Evolutionary conservation across 2,888 invertebrate genomes (phyloP), one percentile per base, ranked within the genome.

Genomic region (Epsilonema sp.): DNA sequence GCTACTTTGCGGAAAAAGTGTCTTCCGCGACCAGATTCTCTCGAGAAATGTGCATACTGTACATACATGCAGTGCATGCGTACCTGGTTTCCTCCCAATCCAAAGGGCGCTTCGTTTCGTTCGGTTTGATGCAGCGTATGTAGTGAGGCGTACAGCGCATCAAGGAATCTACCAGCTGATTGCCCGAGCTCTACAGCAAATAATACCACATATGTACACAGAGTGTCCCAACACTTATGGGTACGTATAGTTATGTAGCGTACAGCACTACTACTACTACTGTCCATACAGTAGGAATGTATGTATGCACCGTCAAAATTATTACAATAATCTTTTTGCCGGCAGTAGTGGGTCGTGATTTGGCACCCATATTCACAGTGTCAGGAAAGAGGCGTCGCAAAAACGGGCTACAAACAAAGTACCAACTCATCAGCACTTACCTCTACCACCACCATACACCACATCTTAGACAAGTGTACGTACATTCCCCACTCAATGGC

Each of bases 101-200:
- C 22, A 71, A 66, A 1, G 77, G 69, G 53, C 69, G 70, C 62
- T 78, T 78, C 21, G 76, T 76, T 60, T 78, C 77, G 61, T 78
- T 78, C 19, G 78, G 78, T 60, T 78, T 78, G 55, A 78, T 77
- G 60, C 78, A 78, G 44, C 78, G 68, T 50, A 78, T 76, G 60
- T 78, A 78, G 64, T 78, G 77, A 5, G 78, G 78, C 3, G 75
- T 74, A 59, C 77, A 77, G 56, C 72, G 71, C 74, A 75, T 77
- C 55, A 78, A 63, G 38, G 76, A 75, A 3, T 72, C 73, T 8
- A 78, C 76, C 46, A 78, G 66, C 50, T 72, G 69, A 64, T 76
- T 77, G 19, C 78, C 77, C 63, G 78, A 77, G 38, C 68, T 73
- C 69, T 71, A 56, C 16, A 56, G 19, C 25, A 43, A 20, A 21